Evolutionary conservation across 2,113 vertebrate genomes (phyloP).

Genomic region (human): DNA sequence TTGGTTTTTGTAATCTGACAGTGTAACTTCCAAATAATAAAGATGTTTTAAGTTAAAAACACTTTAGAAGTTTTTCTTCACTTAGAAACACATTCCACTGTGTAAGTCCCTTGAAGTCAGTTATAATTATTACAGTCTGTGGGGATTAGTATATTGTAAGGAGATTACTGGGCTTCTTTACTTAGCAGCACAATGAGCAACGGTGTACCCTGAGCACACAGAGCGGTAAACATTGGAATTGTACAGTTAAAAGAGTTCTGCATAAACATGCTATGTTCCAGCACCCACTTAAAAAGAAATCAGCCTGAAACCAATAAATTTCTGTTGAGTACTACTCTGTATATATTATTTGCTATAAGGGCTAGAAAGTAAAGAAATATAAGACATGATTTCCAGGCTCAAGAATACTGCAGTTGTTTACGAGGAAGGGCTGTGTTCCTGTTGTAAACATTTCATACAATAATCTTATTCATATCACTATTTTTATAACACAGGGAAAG

Average conservation of each 20-base stretch:
- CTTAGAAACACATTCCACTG: slow-evolving; percentile 41
- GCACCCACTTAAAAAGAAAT: background rate
- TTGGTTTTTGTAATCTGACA: background rate
- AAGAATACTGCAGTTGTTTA: background rate
- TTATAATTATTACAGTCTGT: slow-evolving; percentile 45
- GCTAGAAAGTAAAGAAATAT: background rate
- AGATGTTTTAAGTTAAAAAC: slow-evolving; percentile 54
- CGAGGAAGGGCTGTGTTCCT: background rate
- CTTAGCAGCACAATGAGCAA: slow-evolving; percentile 6
- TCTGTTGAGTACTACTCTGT: background rate
- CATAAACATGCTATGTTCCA: background rate
- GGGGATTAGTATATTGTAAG: slow-evolving; percentile 61
- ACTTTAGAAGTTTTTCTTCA: slow-evolving; percentile 24
- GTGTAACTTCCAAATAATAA: slow-evolving; percentile 30
- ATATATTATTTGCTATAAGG: background rate
- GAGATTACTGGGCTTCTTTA: slow-evolving; percentile 54
- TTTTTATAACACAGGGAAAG: background rate
- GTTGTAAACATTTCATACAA: background rate
- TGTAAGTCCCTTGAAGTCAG: slow-evolving; percentile 52
- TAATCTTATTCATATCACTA: background rate
- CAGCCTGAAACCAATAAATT: background rate
- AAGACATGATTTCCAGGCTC: background rate
- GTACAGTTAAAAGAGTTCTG: background rate
- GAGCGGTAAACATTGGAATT: background rate
- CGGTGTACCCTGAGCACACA: background rate